Evolutionary conservation across 2,113 vertebrate genomes (phyloP).

Genomic region (Psilopogon haemacephalus): DNA sequence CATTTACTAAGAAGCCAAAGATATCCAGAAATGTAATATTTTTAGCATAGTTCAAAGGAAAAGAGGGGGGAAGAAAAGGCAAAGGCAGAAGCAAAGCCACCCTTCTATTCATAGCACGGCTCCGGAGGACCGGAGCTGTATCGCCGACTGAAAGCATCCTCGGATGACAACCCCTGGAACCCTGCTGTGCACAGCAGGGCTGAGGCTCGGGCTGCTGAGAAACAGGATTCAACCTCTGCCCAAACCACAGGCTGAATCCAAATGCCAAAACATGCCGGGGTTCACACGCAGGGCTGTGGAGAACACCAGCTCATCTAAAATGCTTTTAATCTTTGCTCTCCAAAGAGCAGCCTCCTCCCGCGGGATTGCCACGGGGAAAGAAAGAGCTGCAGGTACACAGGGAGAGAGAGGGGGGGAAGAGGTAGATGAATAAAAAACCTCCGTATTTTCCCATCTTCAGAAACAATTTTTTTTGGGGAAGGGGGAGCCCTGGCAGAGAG

Average conservation of each 20-base stretch:
- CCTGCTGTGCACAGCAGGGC: conserved; percentile 35
- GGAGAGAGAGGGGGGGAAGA: not conserved
- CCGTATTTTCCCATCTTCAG: not conserved
- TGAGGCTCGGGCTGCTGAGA: not conserved
- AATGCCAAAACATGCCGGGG: not conserved
- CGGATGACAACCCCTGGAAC: conserved; percentile 9
- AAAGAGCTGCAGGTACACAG: not conserved
- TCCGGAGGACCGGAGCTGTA: conserved; percentile 20
- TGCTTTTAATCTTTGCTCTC: conserved; percentile 46
- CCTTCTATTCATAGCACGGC: not conserved
- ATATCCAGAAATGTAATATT: not conserved
- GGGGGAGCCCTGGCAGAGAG: not conserved
- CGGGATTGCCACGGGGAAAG: not conserved
- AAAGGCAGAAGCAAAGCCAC: not conserved
- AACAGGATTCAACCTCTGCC: conserved; percentile 12
- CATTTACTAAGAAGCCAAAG: not conserved
- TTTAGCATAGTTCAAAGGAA: not conserved
- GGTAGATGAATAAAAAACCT: not conserved
- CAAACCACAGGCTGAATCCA: not conserved
- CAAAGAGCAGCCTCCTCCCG: not conserved
- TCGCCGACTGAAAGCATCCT: conserved; percentile 43
- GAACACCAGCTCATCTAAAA: not conserved
- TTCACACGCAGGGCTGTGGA: not conserved
- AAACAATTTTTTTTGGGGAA: not conserved
- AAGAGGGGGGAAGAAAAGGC: not conserved